Conservation (phyloP, 2,888 invertebrate species). For the Brenthis daphne region DNA sequence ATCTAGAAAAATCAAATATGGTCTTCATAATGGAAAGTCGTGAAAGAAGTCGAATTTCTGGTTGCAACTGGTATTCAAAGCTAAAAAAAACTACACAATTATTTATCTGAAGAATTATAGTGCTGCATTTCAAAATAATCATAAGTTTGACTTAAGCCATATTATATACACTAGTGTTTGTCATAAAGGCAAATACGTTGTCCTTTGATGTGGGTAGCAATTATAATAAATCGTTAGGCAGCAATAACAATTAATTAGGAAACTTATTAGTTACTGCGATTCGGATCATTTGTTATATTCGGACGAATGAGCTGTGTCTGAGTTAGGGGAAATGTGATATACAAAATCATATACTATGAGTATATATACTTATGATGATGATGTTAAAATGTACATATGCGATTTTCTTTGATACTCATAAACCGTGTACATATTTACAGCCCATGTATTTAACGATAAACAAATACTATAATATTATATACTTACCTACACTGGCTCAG, state of each 20-base stretch:
- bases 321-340: constrained; percentile 8
- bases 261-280: constrained; percentile 55
- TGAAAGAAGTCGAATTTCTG: not conserved
- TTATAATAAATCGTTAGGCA: constrained; percentile 45
- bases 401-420: no score
- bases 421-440: no score
- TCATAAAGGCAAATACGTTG: constrained; percentile 30
- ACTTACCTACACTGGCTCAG: no score
- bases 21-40: no score
- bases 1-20: no score
- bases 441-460: no score
- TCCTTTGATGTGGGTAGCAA: constrained; percentile 36
- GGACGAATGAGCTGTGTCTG: constrained; percentile 41
- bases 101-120: not conserved
- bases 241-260: constrained; percentile 69
- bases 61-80: not conserved
- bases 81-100: not conserved
- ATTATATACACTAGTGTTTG: constrained; percentile 14
- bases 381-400: no score
- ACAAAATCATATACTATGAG: no score
- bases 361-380: no score
- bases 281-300: constrained; percentile 51
- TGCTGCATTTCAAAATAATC: constrained; percentile 8
- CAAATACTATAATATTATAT: no score
- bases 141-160: constrained; percentile 7